A percentile compares a stretch with the other conserved stretches of the same genome.
These are phyloP conservation scores for Oryzias sinensis DNA, from an alignment of 2,797 vertebrate genomes.

Conservation along the genomic window DNA sequence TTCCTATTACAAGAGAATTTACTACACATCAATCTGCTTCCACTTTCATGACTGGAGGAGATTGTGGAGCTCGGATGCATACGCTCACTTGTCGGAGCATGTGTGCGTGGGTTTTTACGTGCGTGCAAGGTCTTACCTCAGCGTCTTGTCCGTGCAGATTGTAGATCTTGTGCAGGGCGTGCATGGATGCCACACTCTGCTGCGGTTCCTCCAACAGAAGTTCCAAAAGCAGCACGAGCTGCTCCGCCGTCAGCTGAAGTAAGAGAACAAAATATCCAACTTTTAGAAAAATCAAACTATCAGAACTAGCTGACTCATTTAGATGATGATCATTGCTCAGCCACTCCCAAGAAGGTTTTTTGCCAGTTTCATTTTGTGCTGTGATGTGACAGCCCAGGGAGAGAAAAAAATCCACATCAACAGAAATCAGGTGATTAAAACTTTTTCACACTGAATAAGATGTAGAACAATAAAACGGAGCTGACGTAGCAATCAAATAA, in stretches of 20 bases:
- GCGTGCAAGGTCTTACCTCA: conserved; percentile 80
- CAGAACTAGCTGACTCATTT: conserved; percentile 28
- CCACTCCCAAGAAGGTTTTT: conserved; percentile 36
- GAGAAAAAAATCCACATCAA: conserved; percentile 38
- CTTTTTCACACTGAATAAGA: conserved; percentile 40
- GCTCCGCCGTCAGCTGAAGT: conserved; percentile 87
- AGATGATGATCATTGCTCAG: conserved; percentile 18
- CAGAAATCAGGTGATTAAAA: conserved; percentile 52
- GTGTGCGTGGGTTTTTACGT: conserved; percentile 9
- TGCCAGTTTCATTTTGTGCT: conserved; percentile 50
- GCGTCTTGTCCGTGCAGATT: conserved; percentile 83
- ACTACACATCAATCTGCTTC: conserved; percentile 43
- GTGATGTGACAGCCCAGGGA: conserved; percentile 22
- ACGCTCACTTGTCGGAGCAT: conserved; percentile 27
- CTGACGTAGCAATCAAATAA: conserved; percentile 56
- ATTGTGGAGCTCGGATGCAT: conserved; percentile 25
- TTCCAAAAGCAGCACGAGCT: conserved; percentile 92
- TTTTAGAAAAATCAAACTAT: conserved; percentile 31
- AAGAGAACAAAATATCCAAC: conserved; percentile 30
- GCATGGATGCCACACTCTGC: conserved; percentile 74
- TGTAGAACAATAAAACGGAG: conserved; percentile 49
- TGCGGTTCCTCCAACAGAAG: conserved; percentile 84
- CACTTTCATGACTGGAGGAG: conserved; percentile 35
- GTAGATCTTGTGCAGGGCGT: conserved; percentile 79
- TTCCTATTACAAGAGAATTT: conserved; percentile 56